phyloP scores from a whole-genome alignment of 2,113 vertebrate species.

The Eudyptes chrysolophus region DNA sequence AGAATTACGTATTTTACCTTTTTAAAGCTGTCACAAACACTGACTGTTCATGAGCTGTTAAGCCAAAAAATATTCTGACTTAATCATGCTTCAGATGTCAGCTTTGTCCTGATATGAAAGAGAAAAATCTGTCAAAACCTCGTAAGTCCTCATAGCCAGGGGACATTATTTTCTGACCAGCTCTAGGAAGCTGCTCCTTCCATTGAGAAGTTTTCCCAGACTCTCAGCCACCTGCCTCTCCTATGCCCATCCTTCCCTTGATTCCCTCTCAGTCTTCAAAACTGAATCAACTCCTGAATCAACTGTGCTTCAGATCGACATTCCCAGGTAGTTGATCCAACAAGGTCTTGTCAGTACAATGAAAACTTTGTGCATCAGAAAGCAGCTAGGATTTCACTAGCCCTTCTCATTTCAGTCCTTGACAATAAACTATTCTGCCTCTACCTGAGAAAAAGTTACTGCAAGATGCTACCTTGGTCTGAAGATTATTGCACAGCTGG shows the following conservation, averaged over 20 bases:
- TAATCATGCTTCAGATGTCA: background rate
- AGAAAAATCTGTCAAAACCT: background rate
- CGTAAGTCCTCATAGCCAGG: background rate
- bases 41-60: background rate
- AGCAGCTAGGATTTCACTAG: background rate
- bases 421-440: background rate
- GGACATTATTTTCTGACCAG: background rate
- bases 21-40: background rate
- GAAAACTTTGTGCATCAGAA: background rate
- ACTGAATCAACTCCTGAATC: background rate
- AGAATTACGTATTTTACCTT: background rate
- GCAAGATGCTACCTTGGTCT: background rate
- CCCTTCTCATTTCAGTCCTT: background rate
- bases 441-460: background rate
- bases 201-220: background rate
- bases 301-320: background rate
- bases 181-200: background rate
- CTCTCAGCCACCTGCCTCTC: background rate
- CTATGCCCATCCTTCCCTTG: background rate
- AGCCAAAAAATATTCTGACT: background rate
- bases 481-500: background rate
- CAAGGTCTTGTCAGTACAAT: background rate
- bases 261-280: background rate
- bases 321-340: background rate
- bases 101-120: background rate